Conservation (phyloP, 1,140 invertebrate genomes). For the Bombus waltoni region DNA sequence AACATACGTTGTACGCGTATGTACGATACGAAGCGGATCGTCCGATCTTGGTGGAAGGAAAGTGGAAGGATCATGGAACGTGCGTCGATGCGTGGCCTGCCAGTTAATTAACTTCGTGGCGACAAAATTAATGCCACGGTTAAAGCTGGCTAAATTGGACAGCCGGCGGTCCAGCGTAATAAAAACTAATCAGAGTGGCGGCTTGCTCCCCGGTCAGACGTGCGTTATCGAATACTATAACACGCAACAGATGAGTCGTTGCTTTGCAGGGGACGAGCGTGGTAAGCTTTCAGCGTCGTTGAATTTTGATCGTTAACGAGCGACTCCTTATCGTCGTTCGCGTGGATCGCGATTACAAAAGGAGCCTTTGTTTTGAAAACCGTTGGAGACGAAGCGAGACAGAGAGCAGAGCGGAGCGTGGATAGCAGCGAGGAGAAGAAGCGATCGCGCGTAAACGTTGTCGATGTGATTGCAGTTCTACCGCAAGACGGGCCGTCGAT, state of each 20-base stretch:
- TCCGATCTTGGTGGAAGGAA: no score
- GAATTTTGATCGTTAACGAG: constrained; percentile 59
- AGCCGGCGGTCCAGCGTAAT: no score
- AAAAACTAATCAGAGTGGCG: background rate
- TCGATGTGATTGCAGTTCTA: constrained; percentile 85
- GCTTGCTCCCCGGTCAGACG: background rate
- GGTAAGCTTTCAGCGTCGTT: constrained; percentile 50
- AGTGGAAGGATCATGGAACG: no score
- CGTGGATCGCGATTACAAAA: constrained; percentile 40
- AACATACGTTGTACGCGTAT: no score
- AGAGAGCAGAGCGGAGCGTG: background rate
- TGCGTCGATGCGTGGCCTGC: no score
- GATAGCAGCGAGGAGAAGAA: background rate
- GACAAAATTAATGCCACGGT: no score
- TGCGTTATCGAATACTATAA: background rate
- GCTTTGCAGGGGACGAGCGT: constrained; percentile 19
- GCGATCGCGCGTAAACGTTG: constrained; percentile 27
- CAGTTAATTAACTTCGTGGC: no score
- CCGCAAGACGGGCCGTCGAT: constrained; percentile 91
- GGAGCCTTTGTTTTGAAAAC: background rate
- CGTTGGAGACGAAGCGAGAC: background rate
- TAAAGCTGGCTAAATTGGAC: no score
- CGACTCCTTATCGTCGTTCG: constrained; percentile 22
- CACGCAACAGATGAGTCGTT: background rate
- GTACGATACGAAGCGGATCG: no score